Conservation (phyloP, 2,888 invertebrate genomes). For the Parascotia fuliginaria region DNA sequence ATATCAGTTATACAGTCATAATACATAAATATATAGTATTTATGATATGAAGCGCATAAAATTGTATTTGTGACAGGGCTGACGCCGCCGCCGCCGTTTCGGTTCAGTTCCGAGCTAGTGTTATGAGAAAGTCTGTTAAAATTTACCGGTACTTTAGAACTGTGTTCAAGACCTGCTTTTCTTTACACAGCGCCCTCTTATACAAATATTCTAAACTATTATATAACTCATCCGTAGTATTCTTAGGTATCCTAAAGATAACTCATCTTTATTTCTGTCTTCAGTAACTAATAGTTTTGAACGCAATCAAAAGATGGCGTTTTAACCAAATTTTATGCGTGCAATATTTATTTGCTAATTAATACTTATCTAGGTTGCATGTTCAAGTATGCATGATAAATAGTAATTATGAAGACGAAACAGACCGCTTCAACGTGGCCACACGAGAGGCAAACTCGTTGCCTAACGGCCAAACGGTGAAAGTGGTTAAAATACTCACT, state of each 20-base stretch:
- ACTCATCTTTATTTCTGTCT: not conserved
- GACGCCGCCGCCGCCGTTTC: too few relatives aligned
- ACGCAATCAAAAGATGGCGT: conserved; percentile 18
- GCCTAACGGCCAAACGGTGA: conserved; percentile 55
- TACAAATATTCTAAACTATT: not conserved
- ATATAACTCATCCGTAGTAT: not conserved
- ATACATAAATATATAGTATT: too few relatives aligned
- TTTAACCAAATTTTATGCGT: not conserved
- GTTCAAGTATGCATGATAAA: conserved; percentile 43
- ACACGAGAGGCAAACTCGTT: conserved; percentile 39
- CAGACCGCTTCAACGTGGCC: conserved; percentile 46
- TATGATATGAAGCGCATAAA: too few relatives aligned
- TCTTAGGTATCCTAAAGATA: too few relatives aligned
- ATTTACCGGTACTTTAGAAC: too few relatives aligned
- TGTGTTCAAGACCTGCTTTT: too few relatives aligned
- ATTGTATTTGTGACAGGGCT: too few relatives aligned
- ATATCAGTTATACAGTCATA: too few relatives aligned
- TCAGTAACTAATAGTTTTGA: not conserved
- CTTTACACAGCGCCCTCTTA: not conserved
- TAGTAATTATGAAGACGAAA: conserved; percentile 42
- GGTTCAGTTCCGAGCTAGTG: too few relatives aligned
- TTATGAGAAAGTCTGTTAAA: too few relatives aligned
- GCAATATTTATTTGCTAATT: conserved; percentile 4
- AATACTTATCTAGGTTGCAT: conserved; percentile 32
- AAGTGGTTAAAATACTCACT: conserved; percentile 60